These are phyloP conservation scores for Porites lutea DNA, from an alignment of 64 coral and sea anemone species.

Conservation along the genomic window DNA sequence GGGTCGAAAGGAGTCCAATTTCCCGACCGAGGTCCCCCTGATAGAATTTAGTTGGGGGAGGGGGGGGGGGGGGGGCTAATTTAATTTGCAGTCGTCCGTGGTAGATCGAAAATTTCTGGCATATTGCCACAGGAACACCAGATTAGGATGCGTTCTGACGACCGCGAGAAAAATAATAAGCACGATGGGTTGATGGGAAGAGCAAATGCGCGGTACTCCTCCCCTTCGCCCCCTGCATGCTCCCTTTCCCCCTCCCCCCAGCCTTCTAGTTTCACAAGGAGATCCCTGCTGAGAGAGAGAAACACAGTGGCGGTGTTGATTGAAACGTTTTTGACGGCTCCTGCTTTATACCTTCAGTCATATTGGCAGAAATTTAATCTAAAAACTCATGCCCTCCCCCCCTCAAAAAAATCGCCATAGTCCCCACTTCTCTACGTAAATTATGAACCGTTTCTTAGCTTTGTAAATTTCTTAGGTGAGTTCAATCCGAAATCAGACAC, in stretches of 20 bases:
- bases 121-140: not conserved
- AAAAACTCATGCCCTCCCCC: not conserved
- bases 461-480: not conserved
- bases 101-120: not conserved
- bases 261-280: not conserved
- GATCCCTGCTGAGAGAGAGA: not conserved
- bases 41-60: too few relatives aligned
- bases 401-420: not conserved
- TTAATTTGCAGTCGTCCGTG: not conserved
- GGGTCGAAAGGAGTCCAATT: too few relatives aligned
- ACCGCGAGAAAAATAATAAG: not conserved
- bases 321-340: not conserved
- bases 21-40: too few relatives aligned
- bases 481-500: not conserved
- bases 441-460: not conserved
- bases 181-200: not conserved
- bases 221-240: not conserved
- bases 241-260: not conserved
- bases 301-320: not conserved
- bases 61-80: too few relatives aligned
- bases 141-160: not conserved
- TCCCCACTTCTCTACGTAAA: not conserved
- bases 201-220: not conserved
- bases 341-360: not conserved
- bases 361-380: not conserved